Conservation (phyloP, 2,888 invertebrate genomes). For the Amphipoea lucens region DNA sequence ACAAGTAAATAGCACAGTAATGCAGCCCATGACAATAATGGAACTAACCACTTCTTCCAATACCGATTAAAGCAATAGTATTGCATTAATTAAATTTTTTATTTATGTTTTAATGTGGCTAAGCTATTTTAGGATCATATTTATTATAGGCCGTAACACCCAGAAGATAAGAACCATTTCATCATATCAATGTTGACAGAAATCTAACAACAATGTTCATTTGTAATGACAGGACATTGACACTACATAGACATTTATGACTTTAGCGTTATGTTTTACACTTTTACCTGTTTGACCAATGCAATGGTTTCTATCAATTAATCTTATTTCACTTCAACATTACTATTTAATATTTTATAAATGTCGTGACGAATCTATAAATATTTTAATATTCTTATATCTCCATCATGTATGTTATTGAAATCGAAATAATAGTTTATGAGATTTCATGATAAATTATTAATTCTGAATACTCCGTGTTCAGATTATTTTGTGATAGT, state of each 20-base stretch:
- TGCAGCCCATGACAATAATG: neutral
- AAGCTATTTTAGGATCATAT: slow-evolving; percentile 6
- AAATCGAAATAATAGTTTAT: neutral
- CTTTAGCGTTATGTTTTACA: neutral
- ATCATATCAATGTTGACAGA: slow-evolving; percentile 3
- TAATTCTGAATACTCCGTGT: neutral
- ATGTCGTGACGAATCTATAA: neutral
- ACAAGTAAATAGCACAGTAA: slow-evolving; percentile 7
- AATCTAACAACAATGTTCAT: slow-evolving; percentile 16
- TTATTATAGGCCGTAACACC: neutral
- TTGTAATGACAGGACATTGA: slow-evolving; percentile 27
- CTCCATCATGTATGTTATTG: neutral
- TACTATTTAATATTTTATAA: neutral
- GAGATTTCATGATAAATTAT: neutral
- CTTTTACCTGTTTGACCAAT: neutral
- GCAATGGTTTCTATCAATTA: too few relatives aligned
- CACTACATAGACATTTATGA: neutral
- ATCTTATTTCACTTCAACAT: neutral
- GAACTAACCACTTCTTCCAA: slow-evolving; percentile 23
- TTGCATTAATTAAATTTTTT: slow-evolving; percentile 31
- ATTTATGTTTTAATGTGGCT: slow-evolving; percentile 11
- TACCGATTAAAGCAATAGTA: slow-evolving; percentile 8
- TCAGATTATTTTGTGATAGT: neutral
- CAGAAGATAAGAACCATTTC: slow-evolving; percentile 1
- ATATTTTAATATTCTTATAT: neutral